Percentiles rank a stretch among this genome's conserved stretches.
These are phyloP conservation scores for Microcebus lehilahytsara DNA, from an alignment of 2,113 vertebrate species.

Conservation along the genomic window DNA sequence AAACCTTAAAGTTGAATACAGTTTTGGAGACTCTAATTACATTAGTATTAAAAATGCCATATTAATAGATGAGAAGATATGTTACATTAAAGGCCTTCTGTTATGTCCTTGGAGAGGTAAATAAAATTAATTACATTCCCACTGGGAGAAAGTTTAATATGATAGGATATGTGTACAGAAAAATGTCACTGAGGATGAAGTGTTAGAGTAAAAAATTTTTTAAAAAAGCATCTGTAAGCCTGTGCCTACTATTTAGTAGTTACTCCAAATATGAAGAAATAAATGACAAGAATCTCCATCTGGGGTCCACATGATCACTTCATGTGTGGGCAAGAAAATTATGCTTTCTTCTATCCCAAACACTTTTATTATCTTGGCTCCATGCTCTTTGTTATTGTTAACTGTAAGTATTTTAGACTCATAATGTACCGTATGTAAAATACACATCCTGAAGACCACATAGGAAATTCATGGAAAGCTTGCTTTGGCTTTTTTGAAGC, in stretches of 20 bases:
- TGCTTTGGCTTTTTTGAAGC: conserved; percentile 82
- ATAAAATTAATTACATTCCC: conserved; percentile 77
- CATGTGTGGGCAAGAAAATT: conserved; percentile 63
- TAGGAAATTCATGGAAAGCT: conserved; percentile 81
- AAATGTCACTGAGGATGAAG: conserved; percentile 38
- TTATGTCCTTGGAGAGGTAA: conserved; percentile 75
- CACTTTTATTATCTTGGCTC: conserved; percentile 71
- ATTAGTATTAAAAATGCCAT: conserved; percentile 71
- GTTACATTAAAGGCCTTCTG: conserved; percentile 71
- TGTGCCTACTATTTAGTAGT: not conserved
- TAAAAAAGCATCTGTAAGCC: not conserved
- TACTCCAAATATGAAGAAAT: not conserved
- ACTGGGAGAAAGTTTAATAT: conserved; percentile 62
- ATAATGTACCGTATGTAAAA: conserved; percentile 66
- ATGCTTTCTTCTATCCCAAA: conserved; percentile 66
- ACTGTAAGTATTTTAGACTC: conserved; percentile 78
- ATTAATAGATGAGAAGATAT: conserved; percentile 73
- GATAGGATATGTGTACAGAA: conserved; percentile 49
- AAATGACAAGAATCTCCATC: conserved; percentile 66
- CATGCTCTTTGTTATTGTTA: conserved; percentile 63
- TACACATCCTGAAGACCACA: conserved; percentile 75
- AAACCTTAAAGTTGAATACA: conserved; percentile 59
- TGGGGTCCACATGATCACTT: conserved; percentile 64
- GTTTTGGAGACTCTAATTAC: conserved; percentile 70
- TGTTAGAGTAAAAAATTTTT: not conserved